These are phyloP conservation scores for Odocoileus hemionus DNA, from an alignment of 2,113 vertebrate genomes.

Conservation along the genomic window DNA sequence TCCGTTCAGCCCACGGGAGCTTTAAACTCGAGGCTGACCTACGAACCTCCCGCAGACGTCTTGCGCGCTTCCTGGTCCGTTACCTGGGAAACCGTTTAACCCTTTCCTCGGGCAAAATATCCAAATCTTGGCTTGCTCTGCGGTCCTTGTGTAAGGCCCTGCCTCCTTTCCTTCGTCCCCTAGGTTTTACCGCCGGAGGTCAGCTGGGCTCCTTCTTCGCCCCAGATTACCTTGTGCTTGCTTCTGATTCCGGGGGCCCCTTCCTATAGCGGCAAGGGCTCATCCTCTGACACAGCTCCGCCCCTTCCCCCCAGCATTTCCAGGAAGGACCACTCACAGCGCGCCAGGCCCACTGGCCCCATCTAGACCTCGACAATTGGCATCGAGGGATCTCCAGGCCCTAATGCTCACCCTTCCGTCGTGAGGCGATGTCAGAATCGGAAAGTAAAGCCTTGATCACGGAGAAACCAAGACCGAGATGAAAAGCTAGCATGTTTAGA, in stretches of 20 bases:
- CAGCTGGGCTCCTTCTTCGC: not conserved
- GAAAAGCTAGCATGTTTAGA: not conserved
- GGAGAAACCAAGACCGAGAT: not conserved
- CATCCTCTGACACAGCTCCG: not conserved
- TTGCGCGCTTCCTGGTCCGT: slow-evolving; percentile 62
- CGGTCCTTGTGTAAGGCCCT: not conserved
- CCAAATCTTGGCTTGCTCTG: not conserved
- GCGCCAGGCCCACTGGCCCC: rapidly evolving
- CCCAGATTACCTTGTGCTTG: not conserved
- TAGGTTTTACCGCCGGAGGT: not conserved
- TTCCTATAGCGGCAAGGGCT: not conserved
- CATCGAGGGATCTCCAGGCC: not conserved
- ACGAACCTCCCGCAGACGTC: slow-evolving; percentile 53
- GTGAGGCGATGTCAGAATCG: not conserved
- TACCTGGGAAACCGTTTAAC: slow-evolving; percentile 64
- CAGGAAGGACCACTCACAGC: not conserved
- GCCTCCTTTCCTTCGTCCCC: not conserved
- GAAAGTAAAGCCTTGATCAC: not conserved
- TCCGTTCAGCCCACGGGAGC: slow-evolving; percentile 24
- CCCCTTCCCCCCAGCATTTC: slow-evolving; percentile 22
- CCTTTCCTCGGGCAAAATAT: not conserved
- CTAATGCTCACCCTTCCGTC: not conserved
- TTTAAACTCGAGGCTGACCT: slow-evolving; percentile 57
- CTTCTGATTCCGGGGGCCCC: not conserved
- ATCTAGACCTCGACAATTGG: not conserved